Evolutionary conservation across 2,113 vertebrate species (phyloP).

Genomic region (Dicerorhinus sumatrensis): DNA sequence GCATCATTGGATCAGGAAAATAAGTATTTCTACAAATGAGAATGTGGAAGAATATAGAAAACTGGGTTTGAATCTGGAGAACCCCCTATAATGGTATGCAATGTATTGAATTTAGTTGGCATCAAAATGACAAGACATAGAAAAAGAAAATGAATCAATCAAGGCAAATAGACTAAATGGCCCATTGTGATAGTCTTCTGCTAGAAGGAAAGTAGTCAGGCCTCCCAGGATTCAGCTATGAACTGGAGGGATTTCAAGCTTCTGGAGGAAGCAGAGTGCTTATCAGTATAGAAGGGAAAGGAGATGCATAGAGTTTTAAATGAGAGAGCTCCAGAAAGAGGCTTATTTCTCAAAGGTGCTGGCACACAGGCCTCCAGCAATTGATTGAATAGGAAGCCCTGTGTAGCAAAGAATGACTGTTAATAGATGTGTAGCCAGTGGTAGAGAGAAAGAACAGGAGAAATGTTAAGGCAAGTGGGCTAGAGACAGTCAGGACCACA

Average conservation of each 20-base stretch:
- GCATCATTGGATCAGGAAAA: background rate
- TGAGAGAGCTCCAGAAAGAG: background rate
- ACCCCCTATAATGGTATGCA: background rate
- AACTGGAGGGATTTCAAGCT: background rate
- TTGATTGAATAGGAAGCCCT: background rate
- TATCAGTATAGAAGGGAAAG: background rate
- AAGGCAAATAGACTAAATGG: background rate
- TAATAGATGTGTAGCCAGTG: background rate
- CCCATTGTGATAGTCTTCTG: background rate
- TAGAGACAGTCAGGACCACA: background rate
- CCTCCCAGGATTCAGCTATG: background rate
- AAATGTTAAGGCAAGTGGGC: background rate
- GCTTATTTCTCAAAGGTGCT: background rate
- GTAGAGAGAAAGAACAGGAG: background rate
- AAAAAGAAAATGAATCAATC: background rate
- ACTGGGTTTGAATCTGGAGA: background rate
- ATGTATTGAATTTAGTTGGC: background rate
- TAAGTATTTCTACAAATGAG: background rate
- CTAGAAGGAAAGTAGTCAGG: background rate
- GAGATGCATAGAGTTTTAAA: background rate
- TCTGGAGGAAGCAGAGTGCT: background rate
- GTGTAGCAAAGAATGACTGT: background rate
- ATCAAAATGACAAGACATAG: background rate
- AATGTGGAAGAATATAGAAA: background rate
- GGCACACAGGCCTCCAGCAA: background rate